Evolutionary conservation across 2,113 vertebrate species (phyloP).

Genomic region (Zosterops japonicus): DNA sequence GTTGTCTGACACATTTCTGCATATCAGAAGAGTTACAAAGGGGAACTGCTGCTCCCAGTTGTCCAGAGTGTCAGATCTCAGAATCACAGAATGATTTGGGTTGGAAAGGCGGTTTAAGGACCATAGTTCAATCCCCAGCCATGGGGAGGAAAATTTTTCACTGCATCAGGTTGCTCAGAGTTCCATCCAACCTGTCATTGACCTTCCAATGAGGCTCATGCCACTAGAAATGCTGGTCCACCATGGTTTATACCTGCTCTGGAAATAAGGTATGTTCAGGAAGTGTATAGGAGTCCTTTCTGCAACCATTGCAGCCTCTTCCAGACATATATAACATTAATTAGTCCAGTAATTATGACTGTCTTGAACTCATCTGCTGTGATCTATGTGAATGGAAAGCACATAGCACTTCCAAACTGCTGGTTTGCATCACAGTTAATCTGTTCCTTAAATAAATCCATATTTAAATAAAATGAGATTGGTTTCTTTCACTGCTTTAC

Average conservation of each 20-base stretch:
- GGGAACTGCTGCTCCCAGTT: background rate
- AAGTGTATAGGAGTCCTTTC: background rate
- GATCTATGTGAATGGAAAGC: background rate
- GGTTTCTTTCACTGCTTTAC: background rate
- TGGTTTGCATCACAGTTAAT: constrained; percentile 17
- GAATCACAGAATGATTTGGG: background rate
- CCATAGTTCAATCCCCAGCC: background rate
- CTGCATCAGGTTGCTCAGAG: background rate
- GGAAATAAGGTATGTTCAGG: background rate
- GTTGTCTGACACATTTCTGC: background rate
- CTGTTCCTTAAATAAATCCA: constrained; percentile 8
- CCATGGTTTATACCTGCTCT: background rate
- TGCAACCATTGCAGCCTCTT: background rate
- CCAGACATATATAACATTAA: background rate
- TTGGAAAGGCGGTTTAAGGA: background rate
- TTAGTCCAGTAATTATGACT: background rate
- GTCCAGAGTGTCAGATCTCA: background rate
- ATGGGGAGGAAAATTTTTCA: background rate
- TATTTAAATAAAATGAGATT: constrained; percentile 6
- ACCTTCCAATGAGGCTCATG: background rate
- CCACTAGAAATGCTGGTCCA: background rate
- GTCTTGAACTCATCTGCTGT: background rate
- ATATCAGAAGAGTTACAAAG: background rate
- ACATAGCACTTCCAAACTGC: background rate
- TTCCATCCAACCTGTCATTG: background rate